Base-by-base conservation (phyloP, 2,113 vertebrate genomes). In the Gambusia affinis region DNA sequence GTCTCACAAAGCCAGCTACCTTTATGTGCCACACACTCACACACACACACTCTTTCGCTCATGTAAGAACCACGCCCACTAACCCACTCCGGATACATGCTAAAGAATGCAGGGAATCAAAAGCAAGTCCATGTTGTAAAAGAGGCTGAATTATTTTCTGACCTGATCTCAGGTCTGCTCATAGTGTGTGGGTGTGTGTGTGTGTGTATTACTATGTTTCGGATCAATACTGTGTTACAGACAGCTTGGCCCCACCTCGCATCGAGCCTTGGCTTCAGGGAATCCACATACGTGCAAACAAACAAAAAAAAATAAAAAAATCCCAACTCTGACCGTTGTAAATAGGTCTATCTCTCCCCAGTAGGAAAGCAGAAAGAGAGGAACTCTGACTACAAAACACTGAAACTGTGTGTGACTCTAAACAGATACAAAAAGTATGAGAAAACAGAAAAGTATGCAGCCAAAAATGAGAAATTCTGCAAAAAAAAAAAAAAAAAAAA, bases 141-240 rank as follows among this genome's bases (percentile, higher is more conserved):
- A 65, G 80, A 84, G 81, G 54, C 73, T 33, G 65, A 74, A 81
- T 87, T 72, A 3, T 72, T 75, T 70, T 85, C 75, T 70, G 63
- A 76, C 88, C 73, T 83, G 73, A 80, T 85, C 73, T 81, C 4
- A 57, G 75, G 79, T 82, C 85, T 88, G 67, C 69, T 86, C 71
- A 12, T 30, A 3, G 78, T 17, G 71, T 76, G 71, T 67, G 85
- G 31, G 14, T 77, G 2, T 66, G 33, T 60, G 35, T 37, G 35
- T 35, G 8, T 37, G 35, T 37, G 2, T 69, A 29, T 51, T 51
- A 78, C 80, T 76, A 81, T 74, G 64, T 67, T 64, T 78, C 12
- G 66, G 79, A 90, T 92, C 90, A 80, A 92, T 92, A 91, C 60
- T 42, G 30, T 70, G 81, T 87, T 88, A 85, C 68, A 83, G 83